Evolutionary conservation across 2,113 vertebrate species (phyloP).

Genomic region (Cyanoramphus novaezelandiae): DNA sequence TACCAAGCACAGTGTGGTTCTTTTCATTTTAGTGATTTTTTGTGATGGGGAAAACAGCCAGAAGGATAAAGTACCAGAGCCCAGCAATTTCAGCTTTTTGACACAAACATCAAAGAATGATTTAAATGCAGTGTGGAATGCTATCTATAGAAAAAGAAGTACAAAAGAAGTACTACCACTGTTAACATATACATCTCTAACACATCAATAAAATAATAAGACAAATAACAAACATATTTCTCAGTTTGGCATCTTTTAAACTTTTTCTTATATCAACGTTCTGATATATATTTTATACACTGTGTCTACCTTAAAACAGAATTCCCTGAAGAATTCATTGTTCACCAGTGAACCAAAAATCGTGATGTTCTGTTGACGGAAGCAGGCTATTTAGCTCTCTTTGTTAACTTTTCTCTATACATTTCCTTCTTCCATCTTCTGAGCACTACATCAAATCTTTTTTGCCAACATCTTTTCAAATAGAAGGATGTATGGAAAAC

Average conservation of each 20-base stretch:
- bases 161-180: background rate
- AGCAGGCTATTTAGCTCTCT: background rate
- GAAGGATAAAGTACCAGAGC: background rate
- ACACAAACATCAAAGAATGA: background rate
- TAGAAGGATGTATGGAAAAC: background rate
- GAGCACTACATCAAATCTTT: background rate
- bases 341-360: background rate
- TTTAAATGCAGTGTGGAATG: background rate
- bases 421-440: background rate
- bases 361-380: background rate
- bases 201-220: background rate
- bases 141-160: background rate
- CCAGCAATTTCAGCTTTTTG: background rate
- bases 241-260: background rate
- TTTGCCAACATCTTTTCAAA: background rate
- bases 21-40: background rate
- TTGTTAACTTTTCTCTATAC: background rate
- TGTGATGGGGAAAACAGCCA: background rate
- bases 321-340: background rate
- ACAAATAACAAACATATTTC: background rate
- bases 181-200: background rate
- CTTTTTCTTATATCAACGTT: background rate
- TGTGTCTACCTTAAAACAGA: background rate
- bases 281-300: background rate
- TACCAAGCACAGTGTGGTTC: background rate